phyloP scores from a whole-genome alignment of 2,797 vertebrate species.

The Numenius phaeopus region DNA sequence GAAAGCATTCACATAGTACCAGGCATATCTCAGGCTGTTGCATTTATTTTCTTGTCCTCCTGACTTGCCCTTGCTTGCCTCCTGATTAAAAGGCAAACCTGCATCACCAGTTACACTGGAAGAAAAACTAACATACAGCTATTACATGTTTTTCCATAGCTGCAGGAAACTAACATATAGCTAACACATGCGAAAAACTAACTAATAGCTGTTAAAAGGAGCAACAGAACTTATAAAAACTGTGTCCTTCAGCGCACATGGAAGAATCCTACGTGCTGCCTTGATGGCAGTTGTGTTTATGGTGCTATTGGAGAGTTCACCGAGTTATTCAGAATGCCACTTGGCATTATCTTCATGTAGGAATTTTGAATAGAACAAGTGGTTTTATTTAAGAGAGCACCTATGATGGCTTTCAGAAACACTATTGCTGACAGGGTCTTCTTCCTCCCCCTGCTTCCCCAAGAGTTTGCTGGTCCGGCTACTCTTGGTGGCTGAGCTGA shows the following conservation, averaged over 20 bases:
- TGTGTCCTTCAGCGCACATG: rapidly evolving
- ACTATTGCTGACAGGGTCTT: neutral
- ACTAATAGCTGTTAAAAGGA: neutral
- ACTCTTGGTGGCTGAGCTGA: neutral
- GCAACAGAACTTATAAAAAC: neutral
- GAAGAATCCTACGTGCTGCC: neutral
- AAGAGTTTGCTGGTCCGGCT: neutral
- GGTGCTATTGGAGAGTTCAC: neutral
- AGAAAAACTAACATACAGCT: neutral
- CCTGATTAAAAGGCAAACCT: neutral
- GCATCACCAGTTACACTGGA: too few species aligned
- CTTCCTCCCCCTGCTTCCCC: neutral
- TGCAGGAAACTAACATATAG: neutral
- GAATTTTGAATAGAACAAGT: neutral
- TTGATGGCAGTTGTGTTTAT: neutral
- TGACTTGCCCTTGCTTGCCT: neutral
- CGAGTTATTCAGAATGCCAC: neutral
- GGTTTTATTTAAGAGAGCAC: neutral
- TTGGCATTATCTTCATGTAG: neutral
- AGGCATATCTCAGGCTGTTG: neutral
- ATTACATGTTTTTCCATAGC: neutral
- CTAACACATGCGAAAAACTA: neutral
- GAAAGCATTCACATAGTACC: neutral
- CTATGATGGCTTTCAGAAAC: neutral
- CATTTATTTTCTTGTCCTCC: neutral